Evolutionary conservation across 2,113 vertebrate genomes (phyloP), one percentile per base, ranked within the genome.

Genomic region (Nibea albiflora): DNA sequence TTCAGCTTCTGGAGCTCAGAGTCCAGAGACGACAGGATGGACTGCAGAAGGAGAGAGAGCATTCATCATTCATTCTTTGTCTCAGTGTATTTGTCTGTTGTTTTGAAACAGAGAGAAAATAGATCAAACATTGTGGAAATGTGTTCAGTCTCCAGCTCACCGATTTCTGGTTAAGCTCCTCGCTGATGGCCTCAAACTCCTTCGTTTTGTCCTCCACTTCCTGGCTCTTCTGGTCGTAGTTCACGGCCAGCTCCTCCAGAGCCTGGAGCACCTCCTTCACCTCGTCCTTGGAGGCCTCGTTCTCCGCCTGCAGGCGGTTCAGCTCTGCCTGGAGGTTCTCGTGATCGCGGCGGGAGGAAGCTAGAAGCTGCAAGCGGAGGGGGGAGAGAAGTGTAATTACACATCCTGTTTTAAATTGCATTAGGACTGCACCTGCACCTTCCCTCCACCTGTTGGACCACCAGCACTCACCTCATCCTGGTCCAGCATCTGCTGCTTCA

Each of bases 111-210:
- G 24, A 26, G 24, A 26, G 24, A 26, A 22, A 11, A 11, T 9
- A 56, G 56, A 71, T 8, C 1, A 31, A 46, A 47, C 9, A 35
- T 28, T 75, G 15, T 10, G 15, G 39, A 26, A 10, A 7, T 17
- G 52, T 24, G 6, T 35, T 88, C 0, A 12, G 22, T 39, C 56
- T 1, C 0, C 7, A 8, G 19, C 85, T 63, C 95, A 99, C 98
- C 88, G 97, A 98, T 95, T 99, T 99, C 89, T 98, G 98, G 95
- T 94, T 97, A n/a, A 99, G 95, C 78, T 99, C 98, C n/a, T 99
- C 98, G 78, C 96, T 98, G 85, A 99, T 96, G 61, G 95, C 77
- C 73, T 98, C 97, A 4, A 96, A 99, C 73, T 98, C 97, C 92
- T 97, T 98, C 83, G 97, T 96, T 86, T 98, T 99, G 63, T 99